Base-by-base conservation (phyloP, 2,113 vertebrate species). In the Lamprologus callipterus region DNA sequence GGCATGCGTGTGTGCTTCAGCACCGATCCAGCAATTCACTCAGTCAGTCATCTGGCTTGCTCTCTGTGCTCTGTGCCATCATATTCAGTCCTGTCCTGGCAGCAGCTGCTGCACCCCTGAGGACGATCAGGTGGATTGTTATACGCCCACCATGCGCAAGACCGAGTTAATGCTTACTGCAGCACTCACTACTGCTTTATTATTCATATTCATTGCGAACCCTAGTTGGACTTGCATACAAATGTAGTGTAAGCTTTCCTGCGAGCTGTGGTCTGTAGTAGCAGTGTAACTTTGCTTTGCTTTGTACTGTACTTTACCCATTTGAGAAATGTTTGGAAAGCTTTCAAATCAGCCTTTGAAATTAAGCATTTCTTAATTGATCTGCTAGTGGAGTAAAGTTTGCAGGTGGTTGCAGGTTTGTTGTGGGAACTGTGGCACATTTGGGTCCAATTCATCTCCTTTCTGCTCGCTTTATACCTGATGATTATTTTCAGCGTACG, bases 171-270 rank as follows among this genome's bases (percentile, higher is more conserved):
- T 83, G 88, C 86, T 90, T 63, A 55, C 90, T 87, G 88, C 89
- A 53, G 85, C 26, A 21, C 81, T 87, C 75, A 9, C 85, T 60
- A 23, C 87, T 90, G 45, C 88, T 94, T 91, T 92, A 91, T 90
- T 86, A 92, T 93, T 90, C 84, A 93, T 92, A 92, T 87, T 83
- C 84, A 84, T 89, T 86, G 87, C 80, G 7, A 83, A 68, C 84
- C 80, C 83, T 63, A 17, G 60, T 88, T 91, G 55, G 85, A 23
- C 85, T 82, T 81, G 80, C 88, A 91, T 93, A 68, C 85, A 91
- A 92, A 90, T 95, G 88, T 86, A 65, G 58, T 45, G 81, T 55
- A 81, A 88, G 85, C 37, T 84, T 84, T 53, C 83, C 78, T 82
- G 40, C 28, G 10, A 57, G 88, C 85, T 63, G 53, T 10, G 28